Evolutionary conservation across 1,140 invertebrate genomes (phyloP).

Genomic region (Macrocentrus cingulum): DNA sequence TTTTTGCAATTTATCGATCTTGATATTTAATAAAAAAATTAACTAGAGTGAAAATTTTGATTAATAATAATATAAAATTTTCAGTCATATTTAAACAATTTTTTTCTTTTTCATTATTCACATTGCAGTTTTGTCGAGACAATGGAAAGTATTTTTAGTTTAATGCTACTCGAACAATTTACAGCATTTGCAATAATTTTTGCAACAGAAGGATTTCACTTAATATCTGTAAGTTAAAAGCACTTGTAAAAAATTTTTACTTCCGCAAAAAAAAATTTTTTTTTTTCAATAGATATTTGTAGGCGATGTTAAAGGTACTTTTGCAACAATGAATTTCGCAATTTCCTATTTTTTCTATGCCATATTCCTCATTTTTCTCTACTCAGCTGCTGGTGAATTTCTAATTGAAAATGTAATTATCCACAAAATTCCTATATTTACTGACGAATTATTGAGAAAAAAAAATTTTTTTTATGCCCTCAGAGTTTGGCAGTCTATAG

Average conservation of each 20-base stretch:
- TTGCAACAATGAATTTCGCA: constrained; percentile 5
- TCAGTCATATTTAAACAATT: no score
- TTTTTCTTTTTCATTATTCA: no score
- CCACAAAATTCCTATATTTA: no score
- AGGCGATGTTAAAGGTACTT: not conserved
- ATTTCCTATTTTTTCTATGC: not conserved
- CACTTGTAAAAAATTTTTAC: not conserved
- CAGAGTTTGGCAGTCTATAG: not conserved
- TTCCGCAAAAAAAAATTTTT: not conserved
- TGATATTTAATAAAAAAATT: no score
- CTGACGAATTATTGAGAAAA: no score
- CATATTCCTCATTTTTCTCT: not conserved
- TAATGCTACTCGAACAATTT: constrained; percentile 8
- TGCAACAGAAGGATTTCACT: not conserved
- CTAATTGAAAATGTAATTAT: not conserved
- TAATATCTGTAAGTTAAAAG: constrained; percentile 5
- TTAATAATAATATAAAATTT: no score
- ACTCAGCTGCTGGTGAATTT: not conserved
- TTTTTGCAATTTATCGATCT: not conserved
- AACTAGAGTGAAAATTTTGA: no score
- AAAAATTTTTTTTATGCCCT: not conserved
- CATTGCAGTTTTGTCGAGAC: not conserved
- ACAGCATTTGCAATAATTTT: not conserved
- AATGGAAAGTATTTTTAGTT: not conserved
- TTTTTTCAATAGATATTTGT: not conserved